Conservation (phyloP, 1,140 invertebrate species). For the Piezodorus guildinii region DNA sequence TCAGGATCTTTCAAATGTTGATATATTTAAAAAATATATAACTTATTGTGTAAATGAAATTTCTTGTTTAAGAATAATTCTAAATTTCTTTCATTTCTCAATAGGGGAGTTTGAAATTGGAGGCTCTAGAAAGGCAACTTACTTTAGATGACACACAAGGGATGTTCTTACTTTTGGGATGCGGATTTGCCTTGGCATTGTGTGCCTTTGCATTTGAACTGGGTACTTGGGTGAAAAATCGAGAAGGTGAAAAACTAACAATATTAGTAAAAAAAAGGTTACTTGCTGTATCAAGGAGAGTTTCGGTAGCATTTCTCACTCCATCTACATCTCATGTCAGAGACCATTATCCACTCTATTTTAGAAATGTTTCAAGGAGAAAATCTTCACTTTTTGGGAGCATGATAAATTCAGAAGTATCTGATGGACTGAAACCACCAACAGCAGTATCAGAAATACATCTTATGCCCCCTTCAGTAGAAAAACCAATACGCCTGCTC, state of each 20-base stretch:
- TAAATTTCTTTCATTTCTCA: neutral
- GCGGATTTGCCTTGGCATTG: conserved; percentile 47
- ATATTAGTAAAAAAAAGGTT: neutral
- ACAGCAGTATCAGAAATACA: neutral
- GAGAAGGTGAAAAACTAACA: neutral
- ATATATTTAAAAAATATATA: neutral
- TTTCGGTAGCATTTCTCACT: neutral
- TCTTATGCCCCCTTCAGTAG: neutral
- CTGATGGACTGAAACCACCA: neutral
- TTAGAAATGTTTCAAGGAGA: neutral
- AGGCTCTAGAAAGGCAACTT: conserved; percentile 50
- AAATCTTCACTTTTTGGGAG: neutral
- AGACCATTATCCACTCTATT: conserved; percentile 1
- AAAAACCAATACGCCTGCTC: neutral
- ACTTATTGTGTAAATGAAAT: neutral
- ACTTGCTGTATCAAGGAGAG: neutral
- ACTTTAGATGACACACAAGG: conserved; percentile 63
- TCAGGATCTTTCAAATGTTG: neutral
- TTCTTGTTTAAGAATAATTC: neutral
- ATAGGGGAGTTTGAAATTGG: neutral
- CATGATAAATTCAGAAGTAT: neutral
- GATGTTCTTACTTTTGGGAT: conserved; percentile 58
- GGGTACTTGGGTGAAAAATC: conserved; percentile 6
- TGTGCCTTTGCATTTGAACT: conserved; percentile 28
- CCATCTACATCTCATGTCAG: neutral